Base-by-base conservation (phyloP, 2,888 invertebrate genomes). In the Apotomis turbidana region DNA sequence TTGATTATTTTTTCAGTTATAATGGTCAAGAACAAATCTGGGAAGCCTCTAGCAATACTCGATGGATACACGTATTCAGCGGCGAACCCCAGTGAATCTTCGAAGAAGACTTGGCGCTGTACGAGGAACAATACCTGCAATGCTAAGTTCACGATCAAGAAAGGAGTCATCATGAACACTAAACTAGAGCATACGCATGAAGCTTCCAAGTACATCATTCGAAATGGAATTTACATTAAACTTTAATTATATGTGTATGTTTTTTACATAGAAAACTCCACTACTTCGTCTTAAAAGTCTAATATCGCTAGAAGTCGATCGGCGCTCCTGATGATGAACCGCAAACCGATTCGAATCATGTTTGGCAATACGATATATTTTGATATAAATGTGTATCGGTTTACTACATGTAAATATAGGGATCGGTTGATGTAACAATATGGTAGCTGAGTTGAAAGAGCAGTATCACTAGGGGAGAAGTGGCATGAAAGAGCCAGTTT, bases 161-260 rank as follows among this genome's bases (percentile, higher is more conserved):
- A n/a, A 3, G 61, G 61, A 6, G 2, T 36, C 6, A 62, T 62
- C n/a, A 51, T 36, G 0, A 51, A 62, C 10, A 49, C 2, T 15
- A 27, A 51, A 5, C 51, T 62, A 10, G 36, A 36, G 9, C 61
- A 62, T 62, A 59, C 57, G 5, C 66, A 66, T 44, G 66, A 46
- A 12, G 66, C 66, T 6, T 46, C 12, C 8, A 6, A 12, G 5
- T 57, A 57, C n/a, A n/a, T 66, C 12, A 57, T 66, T 1, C 12
- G 55, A 0, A 55, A 66, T 27, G 57, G 66, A 4, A 36, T 57
- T 46, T 66, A 66, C n/a, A 27, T 57, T 0, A 66, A 46, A 46
- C 12, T 66, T 44, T 44, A 27, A 55, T 27, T 0, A 27, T 15
- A 41, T 6, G 5, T 41, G 3, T 54, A n/a, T 27, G 27, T 27